Evolutionary conservation across 2,888 invertebrate genomes (phyloP), one percentile per base, ranked within the genome.

Genomic region (Thereva nobilitata): DNA sequence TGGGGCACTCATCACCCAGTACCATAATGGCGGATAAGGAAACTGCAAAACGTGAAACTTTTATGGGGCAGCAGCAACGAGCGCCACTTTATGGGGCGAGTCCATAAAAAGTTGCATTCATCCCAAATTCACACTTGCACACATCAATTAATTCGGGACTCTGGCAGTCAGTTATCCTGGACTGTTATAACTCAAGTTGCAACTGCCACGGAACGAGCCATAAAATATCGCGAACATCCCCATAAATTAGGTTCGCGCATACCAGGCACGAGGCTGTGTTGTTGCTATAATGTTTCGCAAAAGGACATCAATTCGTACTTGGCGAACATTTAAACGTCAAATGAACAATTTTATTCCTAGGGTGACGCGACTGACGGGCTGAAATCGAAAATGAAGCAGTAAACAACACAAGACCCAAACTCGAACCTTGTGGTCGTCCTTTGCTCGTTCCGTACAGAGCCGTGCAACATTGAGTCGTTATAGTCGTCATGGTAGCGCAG

Each of bases 191-290:
- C 23, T 59, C 59, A 59, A 49, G 12, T 49, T 47, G 47, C 37
- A 49, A 37, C 47, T 59, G 59, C 38, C 59, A 47, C 5, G 40
- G n/a, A 12, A 35, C 38, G 47, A 49, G 59, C 49, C 59, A 59
- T 59, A 59, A 59, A 59, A 59, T 59, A 38, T 40, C 59, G 59
- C 40, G 47, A 56, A 59, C 59, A 59, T 59, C 47, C 59, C 38
- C 59, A 38, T 59, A 59, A 59, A 59, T 59, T 49, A 59, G 59
- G 23, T 23, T 49, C 10, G 47, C 34, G 59, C 47, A 47, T 59
- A 59, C 47, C 47, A 59, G 59, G 38, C 47, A 49, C 49, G 12
- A 56, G 44, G 49, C 5, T 59, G 45, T 59, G 49, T 59, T 37
- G 57, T 12, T 49, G 38, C 35, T 59, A 5, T 47, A 38, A 45